Evolutionary conservation across 1,140 invertebrate genomes (phyloP).

Genomic region (Aleiodes sp.): DNA sequence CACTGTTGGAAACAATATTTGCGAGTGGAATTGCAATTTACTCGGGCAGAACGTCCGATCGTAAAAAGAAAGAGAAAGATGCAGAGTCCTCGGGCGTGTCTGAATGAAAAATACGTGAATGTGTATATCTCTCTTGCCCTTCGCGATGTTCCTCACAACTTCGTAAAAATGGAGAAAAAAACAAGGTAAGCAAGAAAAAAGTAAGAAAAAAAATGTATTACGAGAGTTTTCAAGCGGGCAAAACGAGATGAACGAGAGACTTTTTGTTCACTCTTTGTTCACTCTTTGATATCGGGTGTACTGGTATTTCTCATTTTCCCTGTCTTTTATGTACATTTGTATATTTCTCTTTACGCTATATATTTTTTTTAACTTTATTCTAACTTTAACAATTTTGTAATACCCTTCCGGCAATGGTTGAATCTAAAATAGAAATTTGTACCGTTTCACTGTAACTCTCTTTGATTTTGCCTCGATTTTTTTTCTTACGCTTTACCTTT

Average conservation of each 20-base stretch:
- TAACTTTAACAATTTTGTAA: conserved; percentile 23
- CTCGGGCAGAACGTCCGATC: conserved; percentile 10
- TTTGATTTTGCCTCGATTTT: background rate
- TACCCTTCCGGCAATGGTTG: background rate
- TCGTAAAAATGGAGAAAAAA: background rate
- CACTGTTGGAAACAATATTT: conserved; percentile 23
- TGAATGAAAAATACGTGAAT: conserved; percentile 22
- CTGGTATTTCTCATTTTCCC: conserved; percentile 36
- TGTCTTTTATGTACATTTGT: conserved; percentile 19
- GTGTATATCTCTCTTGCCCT: conserved; percentile 19
- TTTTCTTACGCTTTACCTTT: background rate
- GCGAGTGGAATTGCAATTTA: conserved; percentile 24
- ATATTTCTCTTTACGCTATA: background rate
- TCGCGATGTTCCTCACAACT: background rate
- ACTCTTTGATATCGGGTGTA: conserved; percentile 33
- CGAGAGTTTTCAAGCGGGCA: background rate
- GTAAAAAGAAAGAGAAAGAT: conserved; percentile 17
- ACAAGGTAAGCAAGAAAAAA: background rate
- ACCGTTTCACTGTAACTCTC: background rate
- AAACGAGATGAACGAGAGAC: conserved; percentile 32
- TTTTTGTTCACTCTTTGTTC: too few species aligned
- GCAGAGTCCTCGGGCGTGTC: conserved; percentile 15
- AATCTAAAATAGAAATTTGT: background rate
- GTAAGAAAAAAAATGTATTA: background rate
- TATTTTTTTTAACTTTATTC: background rate